A percentile compares a stretch with the other conserved stretches of the same genome.
phyloP scores from a whole-genome alignment of 2,113 vertebrate genomes.

The Crotalus viridis region DNA sequence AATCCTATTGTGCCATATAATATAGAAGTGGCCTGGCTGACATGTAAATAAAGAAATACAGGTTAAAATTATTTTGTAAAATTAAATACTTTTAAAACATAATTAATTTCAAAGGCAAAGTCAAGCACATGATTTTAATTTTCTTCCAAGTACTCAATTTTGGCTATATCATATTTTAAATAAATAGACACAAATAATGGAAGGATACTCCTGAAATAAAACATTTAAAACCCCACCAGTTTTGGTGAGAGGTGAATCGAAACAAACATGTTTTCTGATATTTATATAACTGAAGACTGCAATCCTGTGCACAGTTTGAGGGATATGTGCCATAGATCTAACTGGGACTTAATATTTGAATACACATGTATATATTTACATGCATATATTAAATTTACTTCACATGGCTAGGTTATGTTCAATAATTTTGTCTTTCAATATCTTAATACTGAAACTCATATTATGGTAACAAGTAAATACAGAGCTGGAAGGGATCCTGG shows the following conservation, averaged over 20 bases:
- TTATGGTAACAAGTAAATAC: not conserved
- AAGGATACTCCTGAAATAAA: not conserved
- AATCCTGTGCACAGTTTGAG: not conserved
- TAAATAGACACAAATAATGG: not conserved
- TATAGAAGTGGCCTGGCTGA: not conserved
- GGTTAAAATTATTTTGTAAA: not conserved
- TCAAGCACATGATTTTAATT: not conserved
- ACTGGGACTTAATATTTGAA: not conserved
- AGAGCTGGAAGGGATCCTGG: not conserved
- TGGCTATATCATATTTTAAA: not conserved
- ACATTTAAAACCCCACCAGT: not conserved
- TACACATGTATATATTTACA: not conserved
- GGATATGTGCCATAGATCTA: not conserved
- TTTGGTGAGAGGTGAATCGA: not conserved
- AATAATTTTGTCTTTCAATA: slow-evolving; percentile 33
- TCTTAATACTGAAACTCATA: slow-evolving; percentile 29
- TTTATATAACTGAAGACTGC: not conserved
- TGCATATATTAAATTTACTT: not conserved
- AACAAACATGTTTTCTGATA: not conserved
- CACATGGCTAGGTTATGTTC: not conserved
- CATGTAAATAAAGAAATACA: not conserved
- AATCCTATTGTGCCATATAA: not conserved
- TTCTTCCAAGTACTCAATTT: not conserved
- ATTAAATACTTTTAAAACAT: not conserved
- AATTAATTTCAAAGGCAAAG: not conserved